Base-by-base conservation (phyloP, 1,140 invertebrate genomes). In the Pseudomyrmex cubaensis region DNA sequence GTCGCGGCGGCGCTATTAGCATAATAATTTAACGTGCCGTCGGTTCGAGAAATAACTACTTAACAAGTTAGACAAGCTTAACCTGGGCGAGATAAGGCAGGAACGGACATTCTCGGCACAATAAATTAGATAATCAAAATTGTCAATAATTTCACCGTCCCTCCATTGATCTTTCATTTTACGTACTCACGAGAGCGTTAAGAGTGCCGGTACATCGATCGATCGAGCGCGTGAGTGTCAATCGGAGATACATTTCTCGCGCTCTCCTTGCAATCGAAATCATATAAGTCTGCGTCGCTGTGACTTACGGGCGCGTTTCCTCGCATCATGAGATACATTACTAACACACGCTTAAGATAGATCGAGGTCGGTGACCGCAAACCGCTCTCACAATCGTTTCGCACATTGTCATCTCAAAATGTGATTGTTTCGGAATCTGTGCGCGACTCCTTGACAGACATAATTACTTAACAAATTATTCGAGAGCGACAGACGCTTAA, bases 391-490 rank as follows among this genome's bases (percentile, higher is more conserved):
- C 52, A 7, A 78, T 70, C 76, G 76, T 17, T 52, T 57, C 48
- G 35, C 52, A 10, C 20, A 48, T 66, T 44, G 52, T 35, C 64
- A 57, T 78, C 52, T 69, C 20, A 15, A 69, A 57, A 57, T 69
- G 69, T 10, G 64, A 78, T 59, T 64, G 44, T 25, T 10, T 15
- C 54, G 20, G 15, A 67, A 56, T 2, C 13, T 7, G 15, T 64
- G 20, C 62, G 52, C 35, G 17, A 13, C 20, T 35, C 3, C 35
- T 35, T 54, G 64, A 70, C 76, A 59, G 20, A 70, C 66, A 80
- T 80, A 80, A 80, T 80, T 80, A 80, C 76, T 80, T 80, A 80
- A 72, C 76, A 80, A 80, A 80, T 80, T 72, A 80, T 80, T 80
- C 66, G 66, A 44, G 66, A 44, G 35, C 76, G 76, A 72, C 66